phyloP scores from a whole-genome alignment of 2,888 invertebrate genomes.

The Caenorhabditis sp. region DNA sequence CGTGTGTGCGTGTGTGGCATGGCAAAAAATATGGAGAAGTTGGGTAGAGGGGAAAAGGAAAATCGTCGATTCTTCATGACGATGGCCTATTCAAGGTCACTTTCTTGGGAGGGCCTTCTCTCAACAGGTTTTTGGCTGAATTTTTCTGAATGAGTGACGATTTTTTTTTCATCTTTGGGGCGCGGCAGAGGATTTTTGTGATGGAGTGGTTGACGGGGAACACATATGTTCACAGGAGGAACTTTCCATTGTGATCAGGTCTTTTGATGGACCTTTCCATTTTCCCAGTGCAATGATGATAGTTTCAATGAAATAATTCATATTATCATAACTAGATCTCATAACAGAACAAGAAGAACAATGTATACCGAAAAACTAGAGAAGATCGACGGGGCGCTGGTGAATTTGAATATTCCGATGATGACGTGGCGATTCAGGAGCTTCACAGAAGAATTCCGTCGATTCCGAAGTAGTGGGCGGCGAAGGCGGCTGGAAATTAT shows the following conservation, averaged over 20 bases:
- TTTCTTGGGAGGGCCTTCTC: too few species aligned
- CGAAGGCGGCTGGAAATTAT: conserved; percentile 63
- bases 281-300: too few species aligned
- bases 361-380: neutral
- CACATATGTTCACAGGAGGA: too few species aligned
- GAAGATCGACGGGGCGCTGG: neutral
- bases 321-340: neutral
- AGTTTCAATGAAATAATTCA: neutral
- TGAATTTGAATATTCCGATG: conserved; percentile 3
- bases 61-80: neutral
- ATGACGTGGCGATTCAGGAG: neutral
- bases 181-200: too few species aligned
- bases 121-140: too few species aligned
- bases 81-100: too few species aligned
- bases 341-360: neutral
- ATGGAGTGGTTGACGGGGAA: too few species aligned
- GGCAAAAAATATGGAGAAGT: neutral
- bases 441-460: conserved; percentile 60
- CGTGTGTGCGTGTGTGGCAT: too few species aligned
- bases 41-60: neutral
- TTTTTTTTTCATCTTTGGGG: too few species aligned
- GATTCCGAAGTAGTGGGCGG: conserved; percentile 65
- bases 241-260: too few species aligned
- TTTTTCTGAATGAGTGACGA: too few species aligned
- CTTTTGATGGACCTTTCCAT: too few species aligned